These are phyloP conservation scores for Aelia acuminata DNA, from an alignment of 2,888 invertebrate genomes.

Conservation along the genomic window DNA sequence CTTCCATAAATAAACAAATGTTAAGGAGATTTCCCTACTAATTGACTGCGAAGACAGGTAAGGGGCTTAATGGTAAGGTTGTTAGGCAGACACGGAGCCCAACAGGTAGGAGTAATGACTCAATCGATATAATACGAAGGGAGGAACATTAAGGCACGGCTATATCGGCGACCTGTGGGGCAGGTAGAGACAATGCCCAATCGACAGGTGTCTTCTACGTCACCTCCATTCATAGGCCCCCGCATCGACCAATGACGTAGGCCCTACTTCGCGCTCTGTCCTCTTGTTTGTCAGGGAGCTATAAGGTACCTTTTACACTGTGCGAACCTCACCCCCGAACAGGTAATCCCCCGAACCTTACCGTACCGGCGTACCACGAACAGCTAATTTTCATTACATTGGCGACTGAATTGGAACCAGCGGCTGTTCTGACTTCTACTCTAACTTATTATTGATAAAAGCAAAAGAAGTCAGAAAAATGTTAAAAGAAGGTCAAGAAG, in stretches of 20 bases:
- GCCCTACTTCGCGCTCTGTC: not conserved
- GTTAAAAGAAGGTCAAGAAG: too few species aligned
- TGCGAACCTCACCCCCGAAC: too few species aligned
- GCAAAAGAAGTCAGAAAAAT: too few species aligned
- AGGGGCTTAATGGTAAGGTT: not conserved
- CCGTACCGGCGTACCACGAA: too few species aligned
- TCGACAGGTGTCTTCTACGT: constrained; percentile 53
- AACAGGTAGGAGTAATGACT: constrained; percentile 28
- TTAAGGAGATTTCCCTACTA: too few species aligned
- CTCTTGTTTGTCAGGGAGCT: not conserved
- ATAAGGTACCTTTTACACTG: too few species aligned
- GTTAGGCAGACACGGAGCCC: not conserved
- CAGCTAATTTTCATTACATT: too few species aligned
- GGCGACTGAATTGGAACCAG: too few species aligned
- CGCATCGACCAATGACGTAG: constrained; percentile 55
- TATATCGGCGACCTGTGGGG: constrained; percentile 23
- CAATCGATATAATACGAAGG: not conserved
- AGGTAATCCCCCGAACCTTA: too few species aligned
- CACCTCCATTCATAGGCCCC: constrained; percentile 53
- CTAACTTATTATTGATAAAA: too few species aligned
- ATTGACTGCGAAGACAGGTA: not conserved
- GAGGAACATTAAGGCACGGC: not conserved
- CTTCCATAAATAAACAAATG: too few species aligned
- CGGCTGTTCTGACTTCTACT: too few species aligned
- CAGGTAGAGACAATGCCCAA: constrained; percentile 54